Base-by-base conservation (phyloP, 2,113 vertebrate species). In the Bombycilla garrulus region DNA sequence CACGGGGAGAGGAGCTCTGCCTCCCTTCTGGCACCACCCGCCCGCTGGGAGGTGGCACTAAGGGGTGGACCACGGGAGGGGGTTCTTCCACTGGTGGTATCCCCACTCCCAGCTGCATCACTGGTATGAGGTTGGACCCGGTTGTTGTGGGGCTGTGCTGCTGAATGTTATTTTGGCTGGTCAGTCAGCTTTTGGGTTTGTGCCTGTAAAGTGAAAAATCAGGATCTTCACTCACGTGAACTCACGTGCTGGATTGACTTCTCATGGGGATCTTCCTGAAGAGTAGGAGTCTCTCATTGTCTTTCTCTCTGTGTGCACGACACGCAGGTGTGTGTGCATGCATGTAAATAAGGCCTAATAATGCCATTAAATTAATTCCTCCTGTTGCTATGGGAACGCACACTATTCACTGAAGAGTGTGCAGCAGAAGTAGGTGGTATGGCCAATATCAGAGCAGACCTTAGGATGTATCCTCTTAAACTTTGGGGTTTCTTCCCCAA, bases 311-410 rank as follows among this genome's bases (percentile, higher is more conserved):
- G 15, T 56, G 33, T 10, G 17, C 62, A 56, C 17, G 21, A 56
- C 42, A 12, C n/a, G 45, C 69, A 77, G 42, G 47, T 78, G 78
- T 51, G 40, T 56, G 76, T 50, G 31, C 18, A 23, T 51, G 81
- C 77, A 85, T 82, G 67, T 35, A 95, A 94, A 92, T 65, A 64
- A 45, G 26, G 15, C 48, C 38, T 58, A 91, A 74, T 72, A 91
- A 86, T 56, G 72, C 42, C 35, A 74, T 85, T 78, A 69, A 87
- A 84, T 74, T 65, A 92, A 91, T 80, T 94, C 50, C 12, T 81
- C 14, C 19, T 40, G 80, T 96, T 93, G 82, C 94, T 77, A 82
- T 81, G 79, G 78, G 70, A 96, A 86, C 89, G 71, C 71, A 70
- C 38, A 65, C 50, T 48, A 20, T 22, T 60, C 48, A 42, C 58